Evolutionary conservation across 2,113 vertebrate species (phyloP).

Genomic region (Ardeotis arabs): DNA sequence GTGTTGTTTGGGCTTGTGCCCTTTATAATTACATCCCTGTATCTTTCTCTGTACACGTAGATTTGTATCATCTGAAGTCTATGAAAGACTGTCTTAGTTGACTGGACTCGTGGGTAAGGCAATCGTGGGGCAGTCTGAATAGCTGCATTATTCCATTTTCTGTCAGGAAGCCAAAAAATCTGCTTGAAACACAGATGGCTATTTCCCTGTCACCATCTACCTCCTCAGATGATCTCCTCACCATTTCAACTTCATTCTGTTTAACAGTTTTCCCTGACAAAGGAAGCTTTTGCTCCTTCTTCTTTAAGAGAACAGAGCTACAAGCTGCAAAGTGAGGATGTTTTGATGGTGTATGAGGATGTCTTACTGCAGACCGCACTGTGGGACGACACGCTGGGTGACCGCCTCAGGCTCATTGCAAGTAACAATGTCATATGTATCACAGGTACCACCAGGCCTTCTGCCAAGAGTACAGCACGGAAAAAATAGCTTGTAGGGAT

Average conservation of each 20-base stretch:
- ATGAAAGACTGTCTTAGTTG: not conserved
- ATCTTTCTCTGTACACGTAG: not conserved
- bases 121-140: not conserved
- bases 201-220: not conserved
- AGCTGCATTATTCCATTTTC: not conserved
- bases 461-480: not conserved
- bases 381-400: not conserved
- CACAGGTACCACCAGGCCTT: not conserved
- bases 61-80: not conserved
- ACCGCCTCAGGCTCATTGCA: not conserved
- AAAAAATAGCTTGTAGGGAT: not conserved
- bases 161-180: conserved; percentile 23
- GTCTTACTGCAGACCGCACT: not conserved
- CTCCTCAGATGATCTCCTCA: not conserved
- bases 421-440: not conserved
- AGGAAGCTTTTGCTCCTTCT: not conserved
- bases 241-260: not conserved
- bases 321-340: not conserved
- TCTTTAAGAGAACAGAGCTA: not conserved
- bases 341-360: not conserved
- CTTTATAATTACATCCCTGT: not conserved
- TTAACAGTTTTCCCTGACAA: not conserved
- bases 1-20: not conserved
- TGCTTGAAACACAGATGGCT: conserved; percentile 36
- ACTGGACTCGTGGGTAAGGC: not conserved